Base-by-base conservation (phyloP, 2,113 vertebrate genomes). In the Atlantisia rogersi region DNA sequence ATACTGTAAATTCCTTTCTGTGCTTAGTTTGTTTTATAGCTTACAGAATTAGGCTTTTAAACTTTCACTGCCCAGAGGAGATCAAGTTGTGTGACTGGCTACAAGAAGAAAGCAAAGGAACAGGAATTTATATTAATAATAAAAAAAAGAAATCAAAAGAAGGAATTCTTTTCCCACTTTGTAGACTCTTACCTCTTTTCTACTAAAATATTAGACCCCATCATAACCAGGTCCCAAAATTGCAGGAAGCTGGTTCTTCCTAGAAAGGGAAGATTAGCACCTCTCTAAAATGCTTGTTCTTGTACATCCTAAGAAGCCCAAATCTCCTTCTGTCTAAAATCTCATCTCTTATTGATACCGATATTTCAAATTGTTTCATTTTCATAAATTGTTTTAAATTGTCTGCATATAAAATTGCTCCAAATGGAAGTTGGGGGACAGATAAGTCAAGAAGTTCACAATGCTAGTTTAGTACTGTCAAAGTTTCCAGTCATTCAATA, bases 1-100 rank as follows among this genome's bases (percentile, higher is more conserved):
- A 93, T 94, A 87, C 94, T 95, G 95, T 97, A 95, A 97, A 95
- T 97, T 97, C 92, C 85, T 96, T 97, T 96, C 94, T 92, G 65
- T 90, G 92, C 97, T 95, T 91, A 96, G 92, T 96, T 97, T 94
- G 89, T 94, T 97, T 96, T 95, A 96, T 82, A 80, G 94, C 74
- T 94, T 92, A 90, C 59, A 95, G 92, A 92, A 94, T 90, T 92
- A 90, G 75, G 81, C 88, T 96, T 97, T 97, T 96, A 94, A 97
- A 97, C 93, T 96, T 97, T 95, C 92, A 90, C 95, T 90, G 56
- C 64, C 39, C 60, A 93, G 19, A 48, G 42, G 37, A 90, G 86
- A 95, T 88, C 88, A 85, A 94, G 90, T 92, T 58, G 89, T 95
- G 87, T 3, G 1, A 53, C 80, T 77, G 53, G 58, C 64, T 76